Base-by-base conservation (phyloP, 2,113 vertebrate species). In the Sorex fumeus region DNA sequence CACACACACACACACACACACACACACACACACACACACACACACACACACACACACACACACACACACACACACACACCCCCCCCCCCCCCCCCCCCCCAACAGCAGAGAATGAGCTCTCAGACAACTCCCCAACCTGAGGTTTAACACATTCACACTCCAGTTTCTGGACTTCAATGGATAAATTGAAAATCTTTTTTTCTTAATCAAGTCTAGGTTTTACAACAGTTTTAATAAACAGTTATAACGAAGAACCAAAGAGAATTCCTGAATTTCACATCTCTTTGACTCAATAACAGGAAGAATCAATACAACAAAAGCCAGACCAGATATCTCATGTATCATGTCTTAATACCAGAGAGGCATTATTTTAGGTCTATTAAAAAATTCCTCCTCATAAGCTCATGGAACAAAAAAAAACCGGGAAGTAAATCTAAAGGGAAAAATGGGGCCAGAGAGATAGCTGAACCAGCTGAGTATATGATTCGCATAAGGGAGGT, bases 271-370 rank as follows among this genome's bases (percentile, higher is more conserved):
- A 69, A 32, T 91, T 91, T 85, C 53, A 28, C n/a, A 32, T 6
- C 45, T 92, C 72, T 8, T 47, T 40, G 43, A 79, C 19, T 32
- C 36, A 74, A 79, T 13, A 27, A 18, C 69, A 90, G 57, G 1
- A 72, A 32, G 16, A 60, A 76, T 67, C 28, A 77, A 91, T 32
- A 90, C 60, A 77, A 90, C 64, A 74, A 85, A 92, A 90, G 79
- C 1, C 60, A 80, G 10, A 36, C 0, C 80, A 67, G 15, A 32
- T 18, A 2, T 90, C 84, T 93, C 57, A 75, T 0, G 53, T 32
- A 10, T 60, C 57, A 9, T 45, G n/a, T 21, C 72, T 84, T 92
- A 69, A 82, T 88, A 86, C 72, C 27, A 83, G 69, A 80, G 83
- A 94, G 36, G 47, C 13, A 70, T 53, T 91, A 81, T 71, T 75